Percentiles rank a stretch among this genome's conserved stretches.
Evolutionary conservation across 2,113 vertebrate genomes (phyloP).

Genomic region (Leptobrachium ailaonicum): DNA sequence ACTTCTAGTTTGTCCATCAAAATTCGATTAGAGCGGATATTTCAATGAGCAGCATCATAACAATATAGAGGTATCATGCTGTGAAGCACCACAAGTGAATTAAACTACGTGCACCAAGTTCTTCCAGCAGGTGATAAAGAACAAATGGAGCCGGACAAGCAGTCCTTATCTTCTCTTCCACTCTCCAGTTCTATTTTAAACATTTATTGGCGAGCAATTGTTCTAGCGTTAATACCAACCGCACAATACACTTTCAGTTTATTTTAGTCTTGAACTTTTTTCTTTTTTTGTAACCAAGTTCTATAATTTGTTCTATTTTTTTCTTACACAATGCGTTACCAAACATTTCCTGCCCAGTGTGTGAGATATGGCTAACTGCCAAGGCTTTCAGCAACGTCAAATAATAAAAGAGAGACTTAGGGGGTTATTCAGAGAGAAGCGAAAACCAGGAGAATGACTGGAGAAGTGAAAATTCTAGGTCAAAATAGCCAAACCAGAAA

Average conservation of each 20-base stretch:
- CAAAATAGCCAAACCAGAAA: too few relatives aligned
- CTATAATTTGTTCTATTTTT: conserved; percentile 14
- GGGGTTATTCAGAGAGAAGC: too few relatives aligned
- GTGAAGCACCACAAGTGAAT: too few relatives aligned
- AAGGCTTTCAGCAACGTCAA: conserved; percentile 1
- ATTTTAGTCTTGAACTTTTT: conserved; percentile 2
- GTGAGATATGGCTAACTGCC: conserved; percentile 5
- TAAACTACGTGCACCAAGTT: background rate
- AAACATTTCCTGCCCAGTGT: background rate
- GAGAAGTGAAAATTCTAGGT: too few relatives aligned
- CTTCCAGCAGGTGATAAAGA: background rate
- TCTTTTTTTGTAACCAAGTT: conserved; percentile 11
- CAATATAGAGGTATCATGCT: too few relatives aligned
- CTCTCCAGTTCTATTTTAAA: conserved; percentile 17
- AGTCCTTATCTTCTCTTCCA: background rate
- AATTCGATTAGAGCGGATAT: too few relatives aligned
- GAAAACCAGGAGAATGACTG: too few relatives aligned
- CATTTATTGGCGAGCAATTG: conserved; percentile 3
- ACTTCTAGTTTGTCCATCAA: too few relatives aligned
- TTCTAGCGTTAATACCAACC: background rate
- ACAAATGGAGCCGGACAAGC: background rate
- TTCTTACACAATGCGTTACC: background rate
- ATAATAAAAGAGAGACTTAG: background rate
- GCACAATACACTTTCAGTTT: conserved; percentile 21
- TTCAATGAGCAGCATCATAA: too few relatives aligned